Conservation (phyloP, 1,140 invertebrate species). For the Pemphigus obesinymphae region DNA sequence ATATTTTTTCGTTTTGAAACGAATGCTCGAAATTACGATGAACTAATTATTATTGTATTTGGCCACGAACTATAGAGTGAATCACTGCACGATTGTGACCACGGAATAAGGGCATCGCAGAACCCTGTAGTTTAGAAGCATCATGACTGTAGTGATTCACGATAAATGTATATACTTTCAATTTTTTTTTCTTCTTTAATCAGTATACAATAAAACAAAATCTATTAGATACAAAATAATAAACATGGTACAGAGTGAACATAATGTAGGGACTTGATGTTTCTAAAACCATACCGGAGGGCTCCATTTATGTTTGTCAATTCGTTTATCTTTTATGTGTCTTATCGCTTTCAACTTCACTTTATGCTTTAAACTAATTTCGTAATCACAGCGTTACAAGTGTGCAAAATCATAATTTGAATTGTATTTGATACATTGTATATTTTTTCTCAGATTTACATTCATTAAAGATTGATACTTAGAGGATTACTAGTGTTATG, state of each 20-base stretch:
- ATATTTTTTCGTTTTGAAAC: slow-evolving; percentile 8
- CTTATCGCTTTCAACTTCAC: background rate
- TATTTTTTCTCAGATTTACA: no score
- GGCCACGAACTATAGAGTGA: slow-evolving; percentile 28
- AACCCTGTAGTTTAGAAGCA: slow-evolving; percentile 14
- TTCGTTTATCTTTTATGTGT: background rate
- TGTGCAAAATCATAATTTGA: background rate
- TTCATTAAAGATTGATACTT: no score
- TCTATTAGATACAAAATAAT: background rate
- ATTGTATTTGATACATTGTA: background rate
- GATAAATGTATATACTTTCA: slow-evolving; percentile 37
- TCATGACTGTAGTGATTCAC: slow-evolving; percentile 31
- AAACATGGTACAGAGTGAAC: background rate
- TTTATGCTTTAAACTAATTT: background rate
- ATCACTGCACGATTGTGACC: slow-evolving; percentile 25
- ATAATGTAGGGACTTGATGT: background rate
- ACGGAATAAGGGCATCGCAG: slow-evolving; percentile 26
- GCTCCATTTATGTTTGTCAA: background rate
- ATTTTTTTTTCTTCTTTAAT: slow-evolving; percentile 13
- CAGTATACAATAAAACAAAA: background rate
- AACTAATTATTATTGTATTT: slow-evolving; percentile 35
- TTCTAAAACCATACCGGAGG: background rate
- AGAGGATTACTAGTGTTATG: background rate
- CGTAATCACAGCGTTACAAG: background rate
- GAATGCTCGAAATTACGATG: slow-evolving; percentile 3